These are phyloP conservation scores for Cyphomyrus discorhynchus DNA, from an alignment of 2,113 vertebrate genomes.

Conservation along the genomic window DNA sequence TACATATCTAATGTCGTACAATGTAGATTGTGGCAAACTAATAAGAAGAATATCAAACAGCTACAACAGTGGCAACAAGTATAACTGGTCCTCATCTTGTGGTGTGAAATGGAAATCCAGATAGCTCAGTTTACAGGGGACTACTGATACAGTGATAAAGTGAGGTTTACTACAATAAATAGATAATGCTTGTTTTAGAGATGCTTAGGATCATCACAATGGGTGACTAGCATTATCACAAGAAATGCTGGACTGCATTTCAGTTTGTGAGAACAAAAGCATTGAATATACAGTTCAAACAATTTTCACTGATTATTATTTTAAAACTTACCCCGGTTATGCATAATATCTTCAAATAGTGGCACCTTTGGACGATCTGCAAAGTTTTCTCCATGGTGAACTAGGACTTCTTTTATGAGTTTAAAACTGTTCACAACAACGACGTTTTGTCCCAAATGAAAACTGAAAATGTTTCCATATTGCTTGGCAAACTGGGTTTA, in stretches of 20 bases:
- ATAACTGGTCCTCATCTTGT: not conserved
- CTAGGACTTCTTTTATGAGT: not conserved
- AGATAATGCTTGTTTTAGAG: not conserved
- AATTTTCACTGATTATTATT: not conserved
- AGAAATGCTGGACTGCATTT: not conserved
- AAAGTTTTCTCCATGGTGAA: not conserved
- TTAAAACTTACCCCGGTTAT: slow-evolving; percentile 43
- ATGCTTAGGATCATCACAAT: not conserved
- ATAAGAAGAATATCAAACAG: no score
- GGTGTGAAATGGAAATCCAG: not conserved
- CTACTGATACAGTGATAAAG: not conserved
- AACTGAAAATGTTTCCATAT: not conserved
- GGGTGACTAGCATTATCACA: not conserved
- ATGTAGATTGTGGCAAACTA: no score
- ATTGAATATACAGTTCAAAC: not conserved
- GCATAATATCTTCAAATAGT: not conserved
- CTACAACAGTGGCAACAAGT: no score
- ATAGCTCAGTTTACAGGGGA: not conserved
- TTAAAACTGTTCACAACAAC: not conserved
- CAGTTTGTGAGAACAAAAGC: not conserved
- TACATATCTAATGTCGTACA: no score
- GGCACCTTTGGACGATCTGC: slow-evolving; percentile 37
- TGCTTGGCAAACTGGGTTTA: not conserved
- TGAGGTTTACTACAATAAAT: not conserved
- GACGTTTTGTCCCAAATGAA: not conserved